Evolutionary conservation across 92 coral and sea anemone species (phyloP), one percentile per base, ranked within the genome.

Genomic region (Phymanthus crucifer): DNA sequence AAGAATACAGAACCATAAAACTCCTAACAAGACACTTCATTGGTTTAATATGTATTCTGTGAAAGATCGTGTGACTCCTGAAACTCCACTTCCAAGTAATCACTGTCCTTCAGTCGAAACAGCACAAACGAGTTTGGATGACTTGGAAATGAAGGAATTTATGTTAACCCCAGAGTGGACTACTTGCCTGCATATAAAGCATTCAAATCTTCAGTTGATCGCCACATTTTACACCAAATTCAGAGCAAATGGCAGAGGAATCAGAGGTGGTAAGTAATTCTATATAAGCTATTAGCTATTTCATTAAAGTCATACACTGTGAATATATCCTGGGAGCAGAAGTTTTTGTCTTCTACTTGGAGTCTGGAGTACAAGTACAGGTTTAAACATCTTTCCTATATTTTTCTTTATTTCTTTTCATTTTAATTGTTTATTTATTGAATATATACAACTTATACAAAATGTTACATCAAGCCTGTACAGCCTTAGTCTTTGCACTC

Each of bases 11-110:
- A 79, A 75, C 80, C 81, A 80, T 48, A 85, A 85, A 76, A 38
- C 6, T 4, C 35, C 89, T 35, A 86, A 86, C 66, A 80, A 86
- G 32, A 80, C 90, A 16, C 77, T 86, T 10, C 90, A 86, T 40
- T 86, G 85, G 78, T 86, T 86, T 73, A 66, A 86, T 16, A 29
- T 37, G 0, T 85, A 85, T 50, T 86, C 90, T 5, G 81, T 85
- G 10, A 80, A 73, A 61, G 85, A 85, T 72, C 48, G 89, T 10
- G 85, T 85, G 32, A 0, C 57, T 6, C 26, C 1, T 10, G 5
- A 47, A 7, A 13, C 13, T 47, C 21, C 56, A 47, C 56, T 19
- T 47, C 13, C 56, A 47, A 47, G 6, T 47, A 47, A 47, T 47
- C 56, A 47, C 14, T 47, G 56, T 9, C 56, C 56, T 47, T 47